A percentile compares a stretch with the other conserved stretches of the same genome.
phyloP scores from a whole-genome alignment of 2,113 vertebrate genomes.

The Anguilla rostrata region DNA sequence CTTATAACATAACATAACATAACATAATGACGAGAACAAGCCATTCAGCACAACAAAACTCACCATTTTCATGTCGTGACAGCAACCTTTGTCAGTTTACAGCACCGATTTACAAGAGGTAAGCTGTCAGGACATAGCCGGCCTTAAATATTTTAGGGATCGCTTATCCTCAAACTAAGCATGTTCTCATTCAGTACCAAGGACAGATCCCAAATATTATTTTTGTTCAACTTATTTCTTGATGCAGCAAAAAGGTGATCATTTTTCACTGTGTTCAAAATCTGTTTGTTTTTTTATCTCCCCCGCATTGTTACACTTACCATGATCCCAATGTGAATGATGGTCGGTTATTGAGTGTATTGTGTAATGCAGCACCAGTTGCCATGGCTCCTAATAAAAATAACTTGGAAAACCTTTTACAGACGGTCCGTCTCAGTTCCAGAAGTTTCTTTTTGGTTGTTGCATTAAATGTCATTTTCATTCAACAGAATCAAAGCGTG shows the following conservation, averaged over 20 bases:
- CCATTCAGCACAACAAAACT: too few relatives aligned
- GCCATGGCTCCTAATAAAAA: neutral
- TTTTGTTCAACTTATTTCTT: neutral
- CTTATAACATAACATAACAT: neutral
- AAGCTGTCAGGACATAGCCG: too few relatives aligned
- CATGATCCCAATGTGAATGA: neutral
- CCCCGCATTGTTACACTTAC: neutral
- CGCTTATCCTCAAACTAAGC: neutral
- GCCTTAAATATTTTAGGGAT: neutral
- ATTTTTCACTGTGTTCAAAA: neutral
- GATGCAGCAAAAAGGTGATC: neutral
- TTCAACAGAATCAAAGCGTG: neutral
- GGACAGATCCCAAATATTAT: slow-evolving; percentile 52
- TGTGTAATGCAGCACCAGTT: neutral
- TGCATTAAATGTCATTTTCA: neutral
- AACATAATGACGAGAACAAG: too few relatives aligned
- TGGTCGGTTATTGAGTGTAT: neutral
- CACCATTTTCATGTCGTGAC: too few relatives aligned
- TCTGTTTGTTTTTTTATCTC: neutral
- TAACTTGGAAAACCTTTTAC: neutral
- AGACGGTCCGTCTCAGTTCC: slow-evolving; percentile 16
- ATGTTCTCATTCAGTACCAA: slow-evolving; percentile 57
- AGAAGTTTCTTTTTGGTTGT: neutral
- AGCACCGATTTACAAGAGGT: too few relatives aligned
- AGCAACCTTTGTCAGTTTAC: too few relatives aligned